A percentile compares a stretch with the other conserved stretches of the same genome.
Conservation (phyloP, 2,113 vertebrate species). For the Pygoscelis adeliae region DNA sequence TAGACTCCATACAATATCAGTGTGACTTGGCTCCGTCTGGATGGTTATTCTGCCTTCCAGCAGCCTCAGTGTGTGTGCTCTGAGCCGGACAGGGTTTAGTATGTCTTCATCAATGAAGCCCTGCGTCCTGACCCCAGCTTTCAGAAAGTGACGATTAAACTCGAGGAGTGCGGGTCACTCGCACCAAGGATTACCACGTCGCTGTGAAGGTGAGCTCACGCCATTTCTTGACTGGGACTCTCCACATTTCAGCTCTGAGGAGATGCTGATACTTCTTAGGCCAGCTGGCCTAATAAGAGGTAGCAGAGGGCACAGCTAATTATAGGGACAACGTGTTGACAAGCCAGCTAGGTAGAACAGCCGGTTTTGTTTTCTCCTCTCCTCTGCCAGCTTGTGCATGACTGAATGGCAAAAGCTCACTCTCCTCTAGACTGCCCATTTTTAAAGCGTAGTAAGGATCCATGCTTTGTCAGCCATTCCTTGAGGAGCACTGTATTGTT, state of each 20-base stretch:
- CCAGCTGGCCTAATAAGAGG: neutral
- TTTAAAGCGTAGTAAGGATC: neutral
- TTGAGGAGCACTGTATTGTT: neutral
- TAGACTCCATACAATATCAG: neutral
- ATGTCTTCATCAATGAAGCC: neutral
- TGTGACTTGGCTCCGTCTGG: neutral
- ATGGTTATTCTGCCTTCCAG: constrained; percentile 4
- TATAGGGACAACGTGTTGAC: accelerated
- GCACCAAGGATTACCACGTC: accelerated
- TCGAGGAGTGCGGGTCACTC: accelerated
- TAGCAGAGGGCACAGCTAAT: neutral
- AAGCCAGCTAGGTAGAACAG: neutral
- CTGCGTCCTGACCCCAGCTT: neutral
- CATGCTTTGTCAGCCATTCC: neutral
- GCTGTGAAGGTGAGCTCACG: neutral
- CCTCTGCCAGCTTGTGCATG: neutral
- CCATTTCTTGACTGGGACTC: neutral
- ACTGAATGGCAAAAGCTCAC: neutral
- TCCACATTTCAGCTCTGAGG: neutral
- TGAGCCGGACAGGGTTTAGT: neutral
- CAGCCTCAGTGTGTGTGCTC: neutral
- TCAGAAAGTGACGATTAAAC: accelerated
- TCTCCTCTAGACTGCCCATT: neutral
- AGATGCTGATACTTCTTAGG: neutral
- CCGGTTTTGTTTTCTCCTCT: neutral